Conservation (phyloP, 1,140 invertebrate species). For the Holcopasites calliopsidis region DNA sequence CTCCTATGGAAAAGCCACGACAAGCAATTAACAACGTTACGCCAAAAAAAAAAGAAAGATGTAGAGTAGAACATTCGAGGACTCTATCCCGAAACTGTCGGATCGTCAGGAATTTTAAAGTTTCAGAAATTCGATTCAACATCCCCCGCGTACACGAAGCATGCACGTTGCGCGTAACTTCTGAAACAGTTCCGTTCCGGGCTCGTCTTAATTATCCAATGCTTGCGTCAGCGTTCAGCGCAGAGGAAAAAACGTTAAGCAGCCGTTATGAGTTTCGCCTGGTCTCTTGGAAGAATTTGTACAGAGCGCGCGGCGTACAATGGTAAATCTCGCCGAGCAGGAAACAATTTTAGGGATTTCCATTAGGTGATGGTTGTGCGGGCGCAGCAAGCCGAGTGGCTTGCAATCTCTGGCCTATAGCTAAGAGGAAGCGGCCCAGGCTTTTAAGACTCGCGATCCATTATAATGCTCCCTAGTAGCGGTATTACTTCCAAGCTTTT, state of each 20-base stretch:
- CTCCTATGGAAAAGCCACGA: too few relatives aligned
- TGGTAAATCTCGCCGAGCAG: conserved; percentile 5
- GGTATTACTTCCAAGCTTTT: conserved; percentile 41
- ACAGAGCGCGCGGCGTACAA: neutral
- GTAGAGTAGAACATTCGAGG: neutral
- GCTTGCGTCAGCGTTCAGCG: neutral
- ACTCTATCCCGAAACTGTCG: too few relatives aligned
- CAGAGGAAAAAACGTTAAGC: neutral
- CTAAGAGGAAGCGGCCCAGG: conserved; percentile 4
- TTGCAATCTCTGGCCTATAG: conserved; percentile 17
- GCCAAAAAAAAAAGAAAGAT: too few relatives aligned
- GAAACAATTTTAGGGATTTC: conserved; percentile 43
- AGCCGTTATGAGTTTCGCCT: too few relatives aligned
- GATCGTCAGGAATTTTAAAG: neutral
- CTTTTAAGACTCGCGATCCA: conserved; percentile 27
- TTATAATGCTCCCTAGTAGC: conserved; percentile 25
- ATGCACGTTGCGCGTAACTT: neutral
- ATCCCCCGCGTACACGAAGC: too few relatives aligned
- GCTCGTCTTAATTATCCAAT: neutral
- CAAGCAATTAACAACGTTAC: too few relatives aligned
- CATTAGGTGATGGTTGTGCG: conserved; percentile 8
- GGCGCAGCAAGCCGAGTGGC: neutral
- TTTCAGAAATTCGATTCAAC: neutral
- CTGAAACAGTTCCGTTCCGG: neutral
- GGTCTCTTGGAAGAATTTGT: neutral